A percentile compares a stretch with the other conserved stretches of the same genome.
Conservation (phyloP, 1,140 invertebrate species). For the Ericerus pela region DNA sequence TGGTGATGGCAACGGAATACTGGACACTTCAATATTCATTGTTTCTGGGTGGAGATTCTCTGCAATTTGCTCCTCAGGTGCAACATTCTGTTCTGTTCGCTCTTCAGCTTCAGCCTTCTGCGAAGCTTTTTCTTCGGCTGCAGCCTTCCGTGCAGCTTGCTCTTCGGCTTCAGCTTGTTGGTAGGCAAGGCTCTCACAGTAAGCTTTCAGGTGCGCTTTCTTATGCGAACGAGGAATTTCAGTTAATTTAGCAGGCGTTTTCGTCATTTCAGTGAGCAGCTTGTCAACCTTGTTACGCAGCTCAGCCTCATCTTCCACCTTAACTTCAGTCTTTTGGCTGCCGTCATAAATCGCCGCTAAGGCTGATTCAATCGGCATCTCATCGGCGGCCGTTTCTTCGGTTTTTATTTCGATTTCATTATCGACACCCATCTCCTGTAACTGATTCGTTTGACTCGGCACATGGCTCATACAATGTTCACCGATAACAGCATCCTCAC, state of each 20-base stretch:
- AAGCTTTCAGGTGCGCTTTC: constrained; percentile 14
- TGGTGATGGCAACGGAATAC: too few species aligned
- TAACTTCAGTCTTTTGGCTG: neutral
- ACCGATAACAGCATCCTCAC: neutral
- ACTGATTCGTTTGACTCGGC: neutral
- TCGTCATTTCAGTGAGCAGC: constrained; percentile 15
- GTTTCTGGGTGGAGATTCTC: too few species aligned
- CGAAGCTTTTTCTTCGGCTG: neutral
- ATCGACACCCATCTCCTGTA: constrained; percentile 9
- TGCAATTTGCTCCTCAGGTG: too few species aligned
- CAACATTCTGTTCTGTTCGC: too few species aligned
- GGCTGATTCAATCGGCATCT: neutral
- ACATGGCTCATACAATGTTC: neutral
- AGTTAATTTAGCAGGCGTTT: constrained; percentile 17
- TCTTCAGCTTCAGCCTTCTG: neutral
- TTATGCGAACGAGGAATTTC: constrained; percentile 17
- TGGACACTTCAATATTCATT: too few species aligned
- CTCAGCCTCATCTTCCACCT: constrained; percentile 13
- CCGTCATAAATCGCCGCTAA: neutral
- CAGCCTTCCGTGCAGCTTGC: constrained; percentile 1
- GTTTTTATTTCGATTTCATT: constrained; percentile 10
- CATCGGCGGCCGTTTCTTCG: neutral
- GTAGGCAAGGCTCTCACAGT: too few species aligned
- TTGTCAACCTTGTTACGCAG: constrained; percentile 11
- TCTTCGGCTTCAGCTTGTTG: constrained; percentile 20